Percentiles rank a stretch among this genome's conserved stretches.
These are phyloP conservation scores for Erebia ligea DNA, from an alignment of 2,888 invertebrate species.

Conservation along the genomic window DNA sequence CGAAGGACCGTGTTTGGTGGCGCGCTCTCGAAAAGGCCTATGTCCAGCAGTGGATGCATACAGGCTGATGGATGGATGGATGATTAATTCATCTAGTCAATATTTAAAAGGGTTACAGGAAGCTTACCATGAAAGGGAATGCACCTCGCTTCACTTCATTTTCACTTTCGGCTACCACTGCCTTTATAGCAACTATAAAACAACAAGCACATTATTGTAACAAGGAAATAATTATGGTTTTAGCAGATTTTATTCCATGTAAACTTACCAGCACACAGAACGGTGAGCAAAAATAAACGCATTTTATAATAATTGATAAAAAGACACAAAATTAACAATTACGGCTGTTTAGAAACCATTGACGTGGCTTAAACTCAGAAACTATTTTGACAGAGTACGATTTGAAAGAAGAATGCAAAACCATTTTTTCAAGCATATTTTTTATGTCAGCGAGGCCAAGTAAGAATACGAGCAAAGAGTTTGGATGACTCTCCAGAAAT, in stretches of 20 bases:
- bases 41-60: too few relatives aligned
- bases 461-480: constrained; percentile 19
- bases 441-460: constrained; percentile 7
- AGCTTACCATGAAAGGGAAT: constrained; percentile 67
- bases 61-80: too few relatives aligned
- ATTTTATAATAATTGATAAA: constrained; percentile 22
- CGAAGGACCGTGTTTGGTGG: too few relatives aligned
- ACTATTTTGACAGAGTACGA: constrained; percentile 54
- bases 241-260: not conserved
- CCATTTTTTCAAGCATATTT: constrained; percentile 31
- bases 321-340: constrained; percentile 9
- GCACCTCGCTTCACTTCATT: constrained; percentile 60
- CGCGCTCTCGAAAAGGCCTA: too few relatives aligned
- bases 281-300: constrained; percentile 39
- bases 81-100: not conserved
- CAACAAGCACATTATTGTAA: constrained; percentile 13
- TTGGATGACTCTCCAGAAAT: constrained; percentile 18
- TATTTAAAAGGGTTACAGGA: not conserved
- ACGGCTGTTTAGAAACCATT: constrained; percentile 4
- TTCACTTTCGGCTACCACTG: constrained; percentile 55
- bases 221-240: constrained; percentile 2
- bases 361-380: constrained; percentile 49
- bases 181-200: constrained; percentile 48
- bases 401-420: constrained; percentile 69
- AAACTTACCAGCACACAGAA: constrained; percentile 62